Evolutionary conservation across 2,888 invertebrate genomes (phyloP), one percentile per base, ranked within the genome.

Genomic region (Oscheius sp.): DNA sequence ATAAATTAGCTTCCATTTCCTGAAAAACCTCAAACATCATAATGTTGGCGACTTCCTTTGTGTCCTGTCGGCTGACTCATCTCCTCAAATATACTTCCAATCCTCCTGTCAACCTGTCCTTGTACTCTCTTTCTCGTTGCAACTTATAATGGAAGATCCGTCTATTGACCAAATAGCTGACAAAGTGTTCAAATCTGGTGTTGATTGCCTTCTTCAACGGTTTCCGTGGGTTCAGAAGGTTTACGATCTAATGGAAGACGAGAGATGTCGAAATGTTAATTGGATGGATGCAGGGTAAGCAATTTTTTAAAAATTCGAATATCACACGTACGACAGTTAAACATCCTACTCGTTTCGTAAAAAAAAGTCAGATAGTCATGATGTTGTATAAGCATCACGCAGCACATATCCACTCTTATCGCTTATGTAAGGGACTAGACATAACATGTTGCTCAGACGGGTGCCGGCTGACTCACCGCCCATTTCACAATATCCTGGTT

Each of bases 201-300:
- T 74, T 20, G 71, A 76, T 44, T 76, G 76, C 66, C 69, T 76
- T 1, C 28, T 76, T 6, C 67, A 76, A 61, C 67, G 76, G 5
- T 50, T 69, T 59, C 66, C 65, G 41, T 68, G 67, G 0, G 72
- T 67, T 36, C 44, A 54, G 51, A 71, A 72, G 38, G 28, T 74
- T 12, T 76, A 74, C 33, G 74, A 72, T 59, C 72, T 73, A 62
- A 65, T 74, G 8, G 72, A 73, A 24, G 62, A 63, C 28, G 49
- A 72, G 26, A 36, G 69, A 38, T 76, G 76, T 32, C 41, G 56
- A 3, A 66, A 74, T 65, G 72, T 76, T 3, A 72, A 76, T 45
- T 76, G 76, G 76, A 47, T 24, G 28, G 50, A 62, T 47, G 49
- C 44, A 17, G 47, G n/a, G 62, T 62, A 20, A n/a, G 47, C 22